Base-by-base conservation (phyloP, 2,888 invertebrate species). In the Nudaria mundana region DNA sequence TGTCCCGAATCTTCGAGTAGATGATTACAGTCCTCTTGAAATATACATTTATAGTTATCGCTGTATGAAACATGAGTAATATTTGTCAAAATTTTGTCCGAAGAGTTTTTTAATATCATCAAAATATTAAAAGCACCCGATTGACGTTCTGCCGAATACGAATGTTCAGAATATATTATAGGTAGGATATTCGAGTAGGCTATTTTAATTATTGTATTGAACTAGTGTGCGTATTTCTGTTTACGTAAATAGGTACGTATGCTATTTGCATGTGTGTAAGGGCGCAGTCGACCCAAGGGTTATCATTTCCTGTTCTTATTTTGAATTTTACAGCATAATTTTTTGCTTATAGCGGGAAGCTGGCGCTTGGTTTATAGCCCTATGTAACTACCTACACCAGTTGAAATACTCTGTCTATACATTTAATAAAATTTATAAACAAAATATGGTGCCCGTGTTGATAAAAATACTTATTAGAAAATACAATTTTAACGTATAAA, bases 231-330 rank as follows among this genome's bases (percentile, higher is more conserved):
- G 56, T 58, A 48, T 40, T 41, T 52, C 48, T 43, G 62, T 63
- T 42, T 44, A 48, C 44, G 49, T 53, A 50, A 30, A 30, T 20
- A 5, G 5, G 4, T 20, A 20, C 20, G 8, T n/a, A n/a, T n/a
- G 47, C 48, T 57, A 65, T 66, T 66, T 65, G 71, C 66, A 63
- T 72, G 66, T 65, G 66, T 52, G 63, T 53, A 60, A 64, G 65
- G 73, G 68, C 73, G 67, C 74, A 66, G 56, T 40, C 77, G 81
- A 84, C 84, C 85, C 78, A 76, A 77, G 83, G 85, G 86, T 88
- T 87, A 88, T 88, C 86, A 87, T 86, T 81, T 88, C 89, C 88
- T 87, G 87, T 86, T 79, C 83, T 76, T 70, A 77, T 82, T 84
- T 87, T 84, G 79, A 83, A 81, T 81, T 85, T 82, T 86, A 85